Base-by-base conservation (phyloP, 1,140 invertebrate species). In the Panagrolaimus sp. region DNA sequence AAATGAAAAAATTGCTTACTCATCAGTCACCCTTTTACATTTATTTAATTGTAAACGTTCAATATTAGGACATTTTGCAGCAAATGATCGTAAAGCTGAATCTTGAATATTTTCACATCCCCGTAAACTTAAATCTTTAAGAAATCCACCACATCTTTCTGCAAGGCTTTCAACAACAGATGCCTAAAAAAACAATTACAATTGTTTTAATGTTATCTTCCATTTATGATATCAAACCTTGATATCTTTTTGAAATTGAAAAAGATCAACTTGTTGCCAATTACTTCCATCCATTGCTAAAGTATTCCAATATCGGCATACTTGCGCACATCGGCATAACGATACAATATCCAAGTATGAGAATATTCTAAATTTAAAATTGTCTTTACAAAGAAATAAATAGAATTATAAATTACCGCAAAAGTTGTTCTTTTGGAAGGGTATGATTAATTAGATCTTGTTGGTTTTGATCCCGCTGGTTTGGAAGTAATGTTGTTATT, bases 91-190 rank as follows among this genome's bases (percentile, higher is more conserved):
- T 85, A 99, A 90, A 70, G 95, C 96, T 68, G 88, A 88, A 87
- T 98, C 94, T 31, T 89, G 92, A 68, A 98, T 91, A 78, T 91
- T 93, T 84, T 97, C 92, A 84, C 96, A 98, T 64, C 95, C 96
- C 71, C 91, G 86, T 13, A 98, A 85, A 67, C 92, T 96, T 48
- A 99, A 85, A 83, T 92, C 90, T 67, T 96, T 90, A 31, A 98
- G 87, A 84, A 98, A 98, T n/a, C 94, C 94, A 57, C 93, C 94
- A 85, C 95, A 98, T 84, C 95, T 84, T 79, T 89, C 88, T 5
- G 96, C 94, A 85, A 98, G 92, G 86, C 97, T 97, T 86, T 97
- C 94, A 83, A 99, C 95, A 25, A 99, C 94, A 72, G 90, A 88
- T 78, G 92, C 92, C 93, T 96, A 78, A 31, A 81, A 71, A 57